These are phyloP conservation scores for Eurystomus gularis DNA, from an alignment of 2,113 vertebrate genomes.

Conservation along the genomic window DNA sequence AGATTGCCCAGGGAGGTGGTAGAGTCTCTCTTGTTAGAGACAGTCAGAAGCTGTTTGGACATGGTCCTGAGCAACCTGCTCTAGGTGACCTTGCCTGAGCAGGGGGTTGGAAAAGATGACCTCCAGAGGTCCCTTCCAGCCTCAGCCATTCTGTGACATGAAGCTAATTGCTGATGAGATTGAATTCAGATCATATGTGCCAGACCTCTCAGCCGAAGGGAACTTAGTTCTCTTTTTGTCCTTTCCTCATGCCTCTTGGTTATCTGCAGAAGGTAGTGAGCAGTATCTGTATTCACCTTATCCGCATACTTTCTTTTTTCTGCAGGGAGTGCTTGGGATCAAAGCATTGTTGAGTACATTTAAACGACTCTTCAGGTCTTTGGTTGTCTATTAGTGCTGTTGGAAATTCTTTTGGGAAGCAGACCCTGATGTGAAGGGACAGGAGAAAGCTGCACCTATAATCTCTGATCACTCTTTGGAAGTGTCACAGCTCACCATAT, in stretches of 20 bases:
- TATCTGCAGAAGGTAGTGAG: background rate
- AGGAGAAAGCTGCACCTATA: background rate
- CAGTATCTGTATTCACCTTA: background rate
- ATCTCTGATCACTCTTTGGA: background rate
- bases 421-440: background rate
- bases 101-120: background rate
- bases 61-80: background rate
- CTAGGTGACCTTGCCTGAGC: background rate
- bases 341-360: background rate
- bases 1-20: background rate
- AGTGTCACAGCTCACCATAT: background rate
- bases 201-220: background rate
- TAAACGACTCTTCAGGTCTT: background rate
- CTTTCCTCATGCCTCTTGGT: background rate
- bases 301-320: background rate
- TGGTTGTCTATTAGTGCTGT: background rate
- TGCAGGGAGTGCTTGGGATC: background rate
- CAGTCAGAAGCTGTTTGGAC: background rate
- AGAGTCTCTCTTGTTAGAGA: background rate
- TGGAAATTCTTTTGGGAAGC: background rate
- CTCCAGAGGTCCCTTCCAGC: background rate
- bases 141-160: background rate
- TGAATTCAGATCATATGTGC: background rate
- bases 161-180: background rate
- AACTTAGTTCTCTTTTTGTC: background rate